Conservation (phyloP, 2,888 invertebrate genomes). For the Nemurella pictetii region DNA sequence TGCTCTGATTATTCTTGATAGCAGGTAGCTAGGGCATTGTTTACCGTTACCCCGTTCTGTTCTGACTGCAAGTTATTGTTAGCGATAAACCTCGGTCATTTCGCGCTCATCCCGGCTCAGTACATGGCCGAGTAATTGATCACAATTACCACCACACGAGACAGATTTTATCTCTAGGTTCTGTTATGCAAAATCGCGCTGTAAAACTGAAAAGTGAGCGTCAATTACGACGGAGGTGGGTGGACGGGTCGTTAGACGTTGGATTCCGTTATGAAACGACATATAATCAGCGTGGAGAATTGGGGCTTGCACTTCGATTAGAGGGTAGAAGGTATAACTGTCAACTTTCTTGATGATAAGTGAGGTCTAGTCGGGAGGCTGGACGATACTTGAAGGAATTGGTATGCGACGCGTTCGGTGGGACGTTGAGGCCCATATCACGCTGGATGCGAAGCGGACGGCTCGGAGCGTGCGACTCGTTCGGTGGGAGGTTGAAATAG, state of each 20-base stretch:
- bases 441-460: too few relatives aligned
- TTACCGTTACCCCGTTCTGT: constrained; percentile 1
- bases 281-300: background rate
- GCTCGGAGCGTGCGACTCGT: too few relatives aligned
- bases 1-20: constrained; percentile 2
- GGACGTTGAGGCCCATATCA: too few relatives aligned
- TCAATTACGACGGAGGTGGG: background rate
- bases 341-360: background rate
- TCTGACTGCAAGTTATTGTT: background rate
- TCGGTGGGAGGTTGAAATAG: too few relatives aligned
- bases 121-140: background rate
- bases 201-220: background rate
- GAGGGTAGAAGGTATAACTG: background rate
- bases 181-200: background rate
- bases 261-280: background rate
- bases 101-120: background rate
- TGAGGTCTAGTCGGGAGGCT: too few relatives aligned
- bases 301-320: background rate
- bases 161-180: background rate
- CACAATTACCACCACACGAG: background rate
- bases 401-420: too few relatives aligned
- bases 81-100: background rate
- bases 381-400: too few relatives aligned
- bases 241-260: background rate
- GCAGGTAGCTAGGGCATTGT: background rate